Evolutionary conservation across 2,888 invertebrate genomes (phyloP).

Genomic region (Hirtodrosophila duncani): DNA sequence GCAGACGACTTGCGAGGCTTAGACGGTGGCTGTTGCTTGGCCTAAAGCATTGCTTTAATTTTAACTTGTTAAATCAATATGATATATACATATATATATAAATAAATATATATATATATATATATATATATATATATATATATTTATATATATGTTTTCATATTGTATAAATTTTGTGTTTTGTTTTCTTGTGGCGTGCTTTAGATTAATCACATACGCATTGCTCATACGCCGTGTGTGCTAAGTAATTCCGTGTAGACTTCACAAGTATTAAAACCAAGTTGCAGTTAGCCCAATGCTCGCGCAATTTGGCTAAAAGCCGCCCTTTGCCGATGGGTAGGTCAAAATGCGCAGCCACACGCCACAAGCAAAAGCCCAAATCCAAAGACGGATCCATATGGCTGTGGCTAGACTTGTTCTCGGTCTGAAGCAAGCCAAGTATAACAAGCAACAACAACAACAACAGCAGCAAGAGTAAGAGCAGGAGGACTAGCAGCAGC

Average conservation of each 20-base stretch:
- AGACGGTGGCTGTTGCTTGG: conserved; percentile 1
- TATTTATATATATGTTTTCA: too few species aligned
- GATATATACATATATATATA: background rate
- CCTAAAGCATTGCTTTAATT: conserved; percentile 11
- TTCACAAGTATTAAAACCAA: background rate
- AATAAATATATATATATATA: too few species aligned
- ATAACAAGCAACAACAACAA: conserved; percentile 18
- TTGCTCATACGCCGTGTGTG: conserved; percentile 1
- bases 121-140: too few species aligned
- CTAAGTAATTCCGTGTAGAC: conserved; percentile 67
- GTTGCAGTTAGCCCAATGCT: conserved; percentile 48
- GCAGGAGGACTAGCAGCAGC: conserved; percentile 4
- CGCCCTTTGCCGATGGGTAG: conserved; percentile 51
- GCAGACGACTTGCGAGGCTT: background rate
- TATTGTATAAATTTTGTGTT: too few species aligned
- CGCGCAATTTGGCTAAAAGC: conserved; percentile 70
- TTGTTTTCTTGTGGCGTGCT: too few species aligned
- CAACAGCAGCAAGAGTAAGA: conserved; percentile 9
- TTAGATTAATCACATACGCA: too few species aligned
- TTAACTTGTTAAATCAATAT: conserved; percentile 68
- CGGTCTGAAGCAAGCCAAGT: conserved; percentile 24
- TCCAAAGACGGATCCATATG: conserved; percentile 35
- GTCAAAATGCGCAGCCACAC: conserved; percentile 62
- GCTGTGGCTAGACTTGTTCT: too few species aligned
- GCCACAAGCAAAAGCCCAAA: conserved; percentile 34